Evolutionary conservation across 1,140 invertebrate genomes (phyloP).

Genomic region (Camponotus vicinus): DNA sequence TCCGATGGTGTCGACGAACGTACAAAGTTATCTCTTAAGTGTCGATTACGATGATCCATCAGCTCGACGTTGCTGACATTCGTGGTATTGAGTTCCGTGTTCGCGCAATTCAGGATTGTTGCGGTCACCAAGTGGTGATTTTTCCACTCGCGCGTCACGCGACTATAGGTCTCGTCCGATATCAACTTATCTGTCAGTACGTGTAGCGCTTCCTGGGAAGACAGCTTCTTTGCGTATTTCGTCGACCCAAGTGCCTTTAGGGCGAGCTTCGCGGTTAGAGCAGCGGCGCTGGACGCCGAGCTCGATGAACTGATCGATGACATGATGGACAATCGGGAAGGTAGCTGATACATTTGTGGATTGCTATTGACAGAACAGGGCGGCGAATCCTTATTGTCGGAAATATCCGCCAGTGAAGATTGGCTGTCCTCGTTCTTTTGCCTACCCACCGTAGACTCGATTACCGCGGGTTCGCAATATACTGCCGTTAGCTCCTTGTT

Average conservation of each 20-base stretch:
- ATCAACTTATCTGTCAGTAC: slow-evolving; percentile 39
- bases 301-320: slow-evolving; percentile 82
- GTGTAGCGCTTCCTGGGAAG: slow-evolving; percentile 21
- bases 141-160: slow-evolving; percentile 79
- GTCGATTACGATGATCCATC: slow-evolving; percentile 55
- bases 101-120: slow-evolving; percentile 72
- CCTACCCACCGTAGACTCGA: slow-evolving; percentile 42
- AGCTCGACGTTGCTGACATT: slow-evolving; percentile 65
- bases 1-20: slow-evolving; percentile 79
- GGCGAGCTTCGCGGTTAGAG: slow-evolving; percentile 69
- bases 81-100: slow-evolving; percentile 68
- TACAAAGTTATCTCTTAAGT: slow-evolving; percentile 63
- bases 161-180: slow-evolving; percentile 70
- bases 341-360: slow-evolving; percentile 72
- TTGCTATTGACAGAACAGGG: slow-evolving; percentile 81
- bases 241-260: slow-evolving; percentile 64
- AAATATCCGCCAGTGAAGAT: slow-evolving; percentile 81
- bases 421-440: slow-evolving; percentile 75
- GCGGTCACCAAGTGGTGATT: slow-evolving; percentile 76
- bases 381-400: slow-evolving; percentile 82
- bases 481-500: slow-evolving; percentile 78
- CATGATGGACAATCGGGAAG: slow-evolving; percentile 77
- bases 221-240: slow-evolving; percentile 75
- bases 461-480: slow-evolving; percentile 71
- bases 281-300: slow-evolving; percentile 78